Evolutionary conservation across 2,797 vertebrate species (phyloP), one percentile per base, ranked within the genome.

Genomic region (Sebastiscus tertius): DNA sequence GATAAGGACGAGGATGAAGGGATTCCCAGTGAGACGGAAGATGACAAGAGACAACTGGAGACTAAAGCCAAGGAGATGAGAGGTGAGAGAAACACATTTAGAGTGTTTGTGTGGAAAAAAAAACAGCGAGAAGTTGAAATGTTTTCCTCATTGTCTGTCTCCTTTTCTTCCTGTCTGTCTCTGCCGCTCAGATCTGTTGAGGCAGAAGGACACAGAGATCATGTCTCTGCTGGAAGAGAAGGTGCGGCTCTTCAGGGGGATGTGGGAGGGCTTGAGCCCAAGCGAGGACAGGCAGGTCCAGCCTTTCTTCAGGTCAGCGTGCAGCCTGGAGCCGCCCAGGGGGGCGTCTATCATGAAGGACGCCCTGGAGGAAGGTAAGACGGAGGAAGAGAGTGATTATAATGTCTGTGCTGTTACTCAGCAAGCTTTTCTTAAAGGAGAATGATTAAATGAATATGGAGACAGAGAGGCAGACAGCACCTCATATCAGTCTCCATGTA

Each of bases 1-100:
- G 97, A 98, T 77, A 97, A 97, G 85, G 98, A 99, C 72, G 98
- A 99, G 80, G 99, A 99, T 20, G 99, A 99, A 95, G 99, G 98
- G 22, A 96, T 99, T 83, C 98, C 98, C 22, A 99, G 97, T 27
- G 99, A 99, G 88, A 98, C 96, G 0, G 99, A 99, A 81, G 97
- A 99, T 85, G 98, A 99, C 84, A 98, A 97, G 92, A 96, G 96
- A 84, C 92, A 97, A 77, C 83, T 97, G 0, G 98, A 99, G 54
- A 96, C 92, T 0, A 99, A 97, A 96, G 93, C 97, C 73, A 97
- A 95, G 87, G 98, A 97, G 84, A 92, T 99, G 87, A 98, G 97
- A 98, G 99, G 99, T 99, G 79, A 88, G 70, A 52, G 16, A 42
- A 64, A 61, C 12, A 0, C 3, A 1, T 77, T 52, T 3, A 5